Conservation (phyloP, 2,113 vertebrate species). For the Tragulus kanchil region DNA sequence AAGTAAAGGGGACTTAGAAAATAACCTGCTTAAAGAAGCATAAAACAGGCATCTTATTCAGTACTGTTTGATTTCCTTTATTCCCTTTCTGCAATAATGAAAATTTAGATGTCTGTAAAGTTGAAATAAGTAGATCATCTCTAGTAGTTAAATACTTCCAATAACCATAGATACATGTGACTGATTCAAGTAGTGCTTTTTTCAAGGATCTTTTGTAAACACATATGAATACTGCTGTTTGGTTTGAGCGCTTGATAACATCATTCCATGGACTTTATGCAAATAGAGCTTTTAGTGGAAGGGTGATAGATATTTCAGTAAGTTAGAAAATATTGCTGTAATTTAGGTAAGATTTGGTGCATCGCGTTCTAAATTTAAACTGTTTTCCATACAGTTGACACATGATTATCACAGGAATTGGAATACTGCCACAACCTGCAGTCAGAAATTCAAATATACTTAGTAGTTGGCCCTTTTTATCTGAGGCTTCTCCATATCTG, state of each 20-base stretch:
- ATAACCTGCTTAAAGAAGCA: background rate
- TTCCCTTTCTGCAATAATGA: background rate
- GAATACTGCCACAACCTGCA: background rate
- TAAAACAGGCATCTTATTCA: background rate
- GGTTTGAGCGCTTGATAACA: background rate
- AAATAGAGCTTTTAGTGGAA: background rate
- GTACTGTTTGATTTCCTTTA: background rate
- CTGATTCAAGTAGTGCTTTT: background rate
- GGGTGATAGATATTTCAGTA: background rate
- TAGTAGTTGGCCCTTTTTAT: background rate
- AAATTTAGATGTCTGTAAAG: background rate
- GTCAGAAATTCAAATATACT: background rate
- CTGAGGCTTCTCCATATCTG: background rate
- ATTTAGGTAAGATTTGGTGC: background rate
- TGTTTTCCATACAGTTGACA: background rate
- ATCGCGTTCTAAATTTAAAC: background rate
- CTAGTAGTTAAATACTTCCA: background rate
- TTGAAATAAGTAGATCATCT: background rate
- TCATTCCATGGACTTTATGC: background rate
- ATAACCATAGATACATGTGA: background rate
- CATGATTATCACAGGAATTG: background rate
- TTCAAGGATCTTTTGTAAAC: background rate
- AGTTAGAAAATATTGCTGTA: background rate
- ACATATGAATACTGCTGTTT: background rate
- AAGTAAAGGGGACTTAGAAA: background rate